Evolutionary conservation across 1,140 invertebrate species (phyloP).

Genomic region (Nasonia giraulti): DNA sequence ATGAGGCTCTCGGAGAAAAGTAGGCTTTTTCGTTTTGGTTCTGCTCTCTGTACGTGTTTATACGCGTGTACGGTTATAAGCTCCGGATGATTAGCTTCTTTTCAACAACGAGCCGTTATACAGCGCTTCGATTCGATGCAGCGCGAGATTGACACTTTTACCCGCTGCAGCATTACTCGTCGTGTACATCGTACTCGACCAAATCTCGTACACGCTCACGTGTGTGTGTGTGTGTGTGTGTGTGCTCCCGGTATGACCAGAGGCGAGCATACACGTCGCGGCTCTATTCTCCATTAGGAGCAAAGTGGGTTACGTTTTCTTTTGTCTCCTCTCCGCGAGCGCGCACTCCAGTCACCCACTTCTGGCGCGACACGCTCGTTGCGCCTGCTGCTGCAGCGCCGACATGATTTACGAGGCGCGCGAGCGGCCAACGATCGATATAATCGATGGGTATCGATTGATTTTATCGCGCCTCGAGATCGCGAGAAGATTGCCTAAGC

Average conservation of each 20-base stretch:
- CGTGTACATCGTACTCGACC: too few species aligned
- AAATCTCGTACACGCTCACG: too few species aligned
- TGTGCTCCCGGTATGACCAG: neutral
- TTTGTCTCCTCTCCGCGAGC: conserved; percentile 52
- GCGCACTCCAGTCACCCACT: conserved; percentile 51
- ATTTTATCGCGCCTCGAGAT: conserved; percentile 33
- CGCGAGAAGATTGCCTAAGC: neutral
- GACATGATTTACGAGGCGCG: conserved; percentile 28
- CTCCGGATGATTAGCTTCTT: neutral
- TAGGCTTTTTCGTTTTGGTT: neutral
- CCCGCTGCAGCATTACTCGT: too few species aligned
- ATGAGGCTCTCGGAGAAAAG: neutral
- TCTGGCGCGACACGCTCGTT: conserved; percentile 24
- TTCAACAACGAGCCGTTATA: neutral
- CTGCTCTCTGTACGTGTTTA: neutral
- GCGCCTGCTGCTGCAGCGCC: neutral
- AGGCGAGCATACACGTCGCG: neutral
- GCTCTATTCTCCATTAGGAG: conserved; percentile 49
- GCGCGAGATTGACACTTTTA: too few species aligned
- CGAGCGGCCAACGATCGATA: conserved; percentile 14
- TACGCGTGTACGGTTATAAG: neutral
- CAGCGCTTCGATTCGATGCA: too few species aligned
- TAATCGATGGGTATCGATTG: conserved; percentile 39
- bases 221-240: too few species aligned
- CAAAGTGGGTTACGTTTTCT: conserved; percentile 60